These are phyloP conservation scores for Apamea monoglypha DNA, from an alignment of 2,888 invertebrate genomes.

Conservation along the genomic window DNA sequence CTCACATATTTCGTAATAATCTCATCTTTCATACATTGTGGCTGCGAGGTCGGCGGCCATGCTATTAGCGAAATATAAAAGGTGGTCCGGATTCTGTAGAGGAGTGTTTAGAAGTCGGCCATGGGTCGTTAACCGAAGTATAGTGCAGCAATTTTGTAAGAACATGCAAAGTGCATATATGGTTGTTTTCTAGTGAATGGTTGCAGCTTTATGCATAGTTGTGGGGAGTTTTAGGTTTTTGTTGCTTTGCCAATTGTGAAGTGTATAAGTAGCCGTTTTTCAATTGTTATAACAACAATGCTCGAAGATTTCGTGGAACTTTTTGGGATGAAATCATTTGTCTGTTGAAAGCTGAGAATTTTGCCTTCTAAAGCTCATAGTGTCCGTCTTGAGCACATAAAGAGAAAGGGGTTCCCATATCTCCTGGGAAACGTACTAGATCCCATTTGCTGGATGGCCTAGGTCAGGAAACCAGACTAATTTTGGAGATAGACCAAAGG, in stretches of 20 bases:
- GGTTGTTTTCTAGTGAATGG: slow-evolving; percentile 51
- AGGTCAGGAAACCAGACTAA: not conserved
- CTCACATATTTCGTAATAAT: slow-evolving; percentile 66
- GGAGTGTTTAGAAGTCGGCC: slow-evolving; percentile 65
- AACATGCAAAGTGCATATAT: slow-evolving; percentile 66
- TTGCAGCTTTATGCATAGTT: slow-evolving; percentile 44
- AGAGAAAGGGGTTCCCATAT: not conserved
- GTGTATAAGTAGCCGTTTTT: not conserved
- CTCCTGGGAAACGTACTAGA: slow-evolving; percentile 17
- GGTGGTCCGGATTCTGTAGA: slow-evolving; percentile 65
- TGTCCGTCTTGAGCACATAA: not conserved
- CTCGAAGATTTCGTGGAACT: not conserved
- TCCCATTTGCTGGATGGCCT: slow-evolving; percentile 8
- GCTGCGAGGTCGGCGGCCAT: slow-evolving; percentile 50
- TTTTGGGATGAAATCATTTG: not conserved
- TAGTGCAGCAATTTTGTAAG: slow-evolving; percentile 63
- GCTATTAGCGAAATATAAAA: slow-evolving; percentile 71
- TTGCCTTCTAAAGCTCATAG: not conserved
- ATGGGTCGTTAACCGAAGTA: slow-evolving; percentile 66
- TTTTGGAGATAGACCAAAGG: not conserved
- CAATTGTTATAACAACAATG: not conserved
- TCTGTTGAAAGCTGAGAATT: not conserved
- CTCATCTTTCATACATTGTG: slow-evolving; percentile 68
- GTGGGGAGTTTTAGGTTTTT: slow-evolving; percentile 31
- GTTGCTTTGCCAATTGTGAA: slow-evolving; percentile 26